Percentiles rank a stretch among this genome's conserved stretches.
phyloP scores from a whole-genome alignment of 64 coral and sea anemone species.

The Cladopsammia gracilis region DNA sequence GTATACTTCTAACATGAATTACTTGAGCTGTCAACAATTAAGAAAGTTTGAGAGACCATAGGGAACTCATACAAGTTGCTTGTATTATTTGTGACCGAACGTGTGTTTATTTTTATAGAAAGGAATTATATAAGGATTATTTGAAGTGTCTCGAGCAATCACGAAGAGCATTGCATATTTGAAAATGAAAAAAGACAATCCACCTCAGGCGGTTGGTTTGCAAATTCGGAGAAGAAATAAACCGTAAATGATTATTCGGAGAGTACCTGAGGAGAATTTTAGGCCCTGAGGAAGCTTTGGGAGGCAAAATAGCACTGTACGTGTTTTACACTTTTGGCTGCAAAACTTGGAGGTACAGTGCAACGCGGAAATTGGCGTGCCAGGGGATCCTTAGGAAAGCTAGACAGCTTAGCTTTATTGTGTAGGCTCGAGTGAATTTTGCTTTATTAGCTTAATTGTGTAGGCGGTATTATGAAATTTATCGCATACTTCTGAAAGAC shows the following conservation, averaged over 20 bases:
- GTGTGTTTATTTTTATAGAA: slow-evolving; percentile 8
- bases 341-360: too few relatives aligned
- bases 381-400: not conserved
- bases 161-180: not conserved
- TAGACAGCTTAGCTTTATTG: not conserved
- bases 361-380: too few relatives aligned
- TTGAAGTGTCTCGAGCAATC: not conserved
- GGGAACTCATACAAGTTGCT: not conserved
- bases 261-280: not conserved
- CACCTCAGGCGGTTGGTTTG: not conserved
- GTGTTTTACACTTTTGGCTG: too few relatives aligned
- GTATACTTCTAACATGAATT: too few relatives aligned
- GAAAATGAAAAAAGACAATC: not conserved
- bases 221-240: not conserved
- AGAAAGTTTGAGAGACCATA: too few relatives aligned
- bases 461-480: too few relatives aligned
- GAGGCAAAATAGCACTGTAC: not conserved
- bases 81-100: not conserved
- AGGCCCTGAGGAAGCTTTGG: not conserved
- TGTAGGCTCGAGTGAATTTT: not conserved
- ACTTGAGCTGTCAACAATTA: too few relatives aligned
- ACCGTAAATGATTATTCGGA: not conserved
- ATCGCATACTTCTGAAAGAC: too few relatives aligned
- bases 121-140: slow-evolving; percentile 11
- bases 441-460: too few relatives aligned